phyloP scores from a whole-genome alignment of 2,113 vertebrate genomes.

The Rhombomys opimus region DNA sequence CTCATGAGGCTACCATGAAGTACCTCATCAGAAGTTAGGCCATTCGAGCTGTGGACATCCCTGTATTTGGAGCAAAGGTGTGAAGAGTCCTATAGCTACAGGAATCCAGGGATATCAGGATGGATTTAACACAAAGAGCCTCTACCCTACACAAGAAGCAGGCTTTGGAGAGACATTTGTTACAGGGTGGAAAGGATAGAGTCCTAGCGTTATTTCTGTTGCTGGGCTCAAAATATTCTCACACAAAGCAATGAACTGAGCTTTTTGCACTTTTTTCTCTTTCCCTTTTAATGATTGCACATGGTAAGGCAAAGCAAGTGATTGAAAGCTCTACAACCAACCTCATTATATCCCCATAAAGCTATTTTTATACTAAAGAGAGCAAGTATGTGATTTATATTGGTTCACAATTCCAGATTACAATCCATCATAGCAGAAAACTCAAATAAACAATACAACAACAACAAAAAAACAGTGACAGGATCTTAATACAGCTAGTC shows the following conservation, averaged over 20 bases:
- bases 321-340: slow-evolving; percentile 89
- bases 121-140: neutral
- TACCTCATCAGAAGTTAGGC: neutral
- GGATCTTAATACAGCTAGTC: neutral
- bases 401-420: neutral
- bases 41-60: neutral
- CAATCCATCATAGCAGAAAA: neutral
- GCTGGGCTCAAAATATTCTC: neutral
- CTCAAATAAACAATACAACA: neutral
- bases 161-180: neutral
- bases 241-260: neutral
- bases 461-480: neutral
- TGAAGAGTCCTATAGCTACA: neutral
- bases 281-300: slow-evolving; percentile 87
- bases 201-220: neutral
- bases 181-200: neutral
- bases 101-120: neutral
- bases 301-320: slow-evolving; percentile 96
- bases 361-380: slow-evolving; percentile 92
- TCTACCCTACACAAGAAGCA: neutral
- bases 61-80: neutral
- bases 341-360: slow-evolving; percentile 92
- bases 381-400: slow-evolving; percentile 92
- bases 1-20: neutral
- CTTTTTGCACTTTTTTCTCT: neutral